Percentiles rank a stretch among this genome's conserved stretches.
Conservation (phyloP, 2,888 invertebrate species). For the Latrodectus elegans region DNA sequence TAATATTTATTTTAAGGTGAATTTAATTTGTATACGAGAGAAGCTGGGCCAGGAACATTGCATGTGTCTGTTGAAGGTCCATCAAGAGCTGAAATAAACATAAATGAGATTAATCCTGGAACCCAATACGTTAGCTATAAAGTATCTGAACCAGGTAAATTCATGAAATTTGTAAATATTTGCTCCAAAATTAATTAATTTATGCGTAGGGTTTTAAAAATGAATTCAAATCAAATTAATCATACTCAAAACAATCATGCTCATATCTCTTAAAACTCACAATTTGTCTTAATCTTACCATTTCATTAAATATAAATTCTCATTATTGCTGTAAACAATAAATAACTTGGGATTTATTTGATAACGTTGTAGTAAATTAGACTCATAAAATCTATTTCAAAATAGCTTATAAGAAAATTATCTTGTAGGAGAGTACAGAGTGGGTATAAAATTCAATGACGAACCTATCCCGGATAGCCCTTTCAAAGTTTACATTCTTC, state of each 20-base stretch:
- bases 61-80: constrained; percentile 98
- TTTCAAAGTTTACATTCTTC: constrained; percentile 94
- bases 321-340: no score
- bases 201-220: no score
- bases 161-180: not conserved
- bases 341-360: no score
- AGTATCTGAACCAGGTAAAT: constrained; percentile 86
- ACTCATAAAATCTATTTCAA: no score
- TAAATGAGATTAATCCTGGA: constrained; percentile 88
- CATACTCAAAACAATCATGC: no score
- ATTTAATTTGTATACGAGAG: constrained; percentile 96
- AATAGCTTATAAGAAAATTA: not conserved
- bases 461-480: constrained; percentile 99
- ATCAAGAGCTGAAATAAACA: constrained; percentile 97
- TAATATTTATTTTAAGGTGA: constrained; percentile 74
- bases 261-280: no score
- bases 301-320: no score
- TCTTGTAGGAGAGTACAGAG: constrained; percentile 90
- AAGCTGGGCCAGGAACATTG: constrained; percentile 96
- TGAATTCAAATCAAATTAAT: no score
- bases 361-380: no score
- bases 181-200: not conserved
- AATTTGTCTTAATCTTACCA: no score
- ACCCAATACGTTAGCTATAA: constrained; percentile 96
- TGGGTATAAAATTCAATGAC: constrained; percentile 98